phyloP scores from a whole-genome alignment of 2,113 vertebrate species.

The Hassar affinis region DNA sequence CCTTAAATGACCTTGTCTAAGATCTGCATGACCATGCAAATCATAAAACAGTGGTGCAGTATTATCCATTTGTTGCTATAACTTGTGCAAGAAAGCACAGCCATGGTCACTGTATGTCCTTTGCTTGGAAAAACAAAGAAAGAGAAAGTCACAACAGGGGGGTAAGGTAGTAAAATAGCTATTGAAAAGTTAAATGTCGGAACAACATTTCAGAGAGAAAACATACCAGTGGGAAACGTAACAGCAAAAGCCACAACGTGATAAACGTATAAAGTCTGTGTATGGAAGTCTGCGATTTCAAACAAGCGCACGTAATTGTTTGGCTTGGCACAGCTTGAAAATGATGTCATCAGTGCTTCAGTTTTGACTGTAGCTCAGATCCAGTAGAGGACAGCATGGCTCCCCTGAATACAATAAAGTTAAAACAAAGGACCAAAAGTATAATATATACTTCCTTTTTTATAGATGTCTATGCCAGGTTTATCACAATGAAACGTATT shows the following conservation, averaged over 20 bases:
- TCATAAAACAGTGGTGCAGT: constrained; percentile 13
- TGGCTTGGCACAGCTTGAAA: constrained; percentile 55
- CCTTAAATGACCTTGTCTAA: constrained; percentile 17
- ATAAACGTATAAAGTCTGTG: constrained; percentile 50
- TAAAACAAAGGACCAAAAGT: background rate
- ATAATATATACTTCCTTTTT: background rate
- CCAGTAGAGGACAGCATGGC: constrained; percentile 7
- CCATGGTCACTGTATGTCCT: background rate
- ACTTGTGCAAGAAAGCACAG: background rate
- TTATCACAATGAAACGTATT: background rate
- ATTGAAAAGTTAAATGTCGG: constrained; percentile 19
- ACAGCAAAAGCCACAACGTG: constrained; percentile 7
- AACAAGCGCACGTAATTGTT: constrained; percentile 59
- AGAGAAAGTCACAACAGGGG: background rate
- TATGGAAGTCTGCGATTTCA: constrained; percentile 46
- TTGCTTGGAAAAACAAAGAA: background rate
- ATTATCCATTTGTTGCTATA: background rate
- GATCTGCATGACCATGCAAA: background rate
- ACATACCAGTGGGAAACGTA: background rate
- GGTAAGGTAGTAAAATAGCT: constrained; percentile 13
- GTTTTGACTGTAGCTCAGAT: constrained; percentile 10
- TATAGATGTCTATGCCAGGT: background rate
- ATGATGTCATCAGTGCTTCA: constrained; percentile 57
- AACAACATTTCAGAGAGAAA: constrained; percentile 11
- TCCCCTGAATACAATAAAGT: constrained; percentile 9